These are phyloP conservation scores for Selene dorsalis DNA, from an alignment of 2,797 vertebrate genomes.

Conservation along the genomic window DNA sequence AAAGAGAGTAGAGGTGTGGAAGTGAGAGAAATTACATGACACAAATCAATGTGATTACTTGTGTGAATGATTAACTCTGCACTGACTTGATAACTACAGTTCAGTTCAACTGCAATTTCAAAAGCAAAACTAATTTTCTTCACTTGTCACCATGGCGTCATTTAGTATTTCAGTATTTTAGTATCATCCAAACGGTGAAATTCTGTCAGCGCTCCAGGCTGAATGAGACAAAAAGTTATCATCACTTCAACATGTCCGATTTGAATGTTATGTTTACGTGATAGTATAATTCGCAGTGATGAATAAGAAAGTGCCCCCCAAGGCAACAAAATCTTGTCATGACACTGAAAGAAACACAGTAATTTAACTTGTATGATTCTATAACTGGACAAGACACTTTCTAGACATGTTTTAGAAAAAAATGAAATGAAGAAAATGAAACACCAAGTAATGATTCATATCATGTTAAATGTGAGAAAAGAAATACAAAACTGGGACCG, in stretches of 20 bases:
- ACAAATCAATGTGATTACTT: background rate
- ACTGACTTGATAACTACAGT: background rate
- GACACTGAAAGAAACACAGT: background rate
- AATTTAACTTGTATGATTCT: background rate
- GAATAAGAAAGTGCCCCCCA: background rate
- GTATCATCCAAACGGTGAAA: background rate
- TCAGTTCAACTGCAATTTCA: background rate
- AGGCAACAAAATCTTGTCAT: background rate
- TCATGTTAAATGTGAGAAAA: no score
- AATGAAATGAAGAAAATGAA: no score
- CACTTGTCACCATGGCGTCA: background rate
- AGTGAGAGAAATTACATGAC: background rate
- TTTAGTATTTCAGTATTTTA: no score
- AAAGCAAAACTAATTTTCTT: background rate
- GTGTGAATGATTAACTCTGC: background rate
- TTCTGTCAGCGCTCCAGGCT: background rate
- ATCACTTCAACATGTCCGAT: background rate
- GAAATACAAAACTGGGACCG: no score
- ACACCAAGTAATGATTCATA: no score
- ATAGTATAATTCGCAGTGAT: background rate
- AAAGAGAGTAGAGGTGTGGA: conserved; percentile 26
- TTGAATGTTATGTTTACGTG: background rate
- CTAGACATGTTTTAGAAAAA: no score
- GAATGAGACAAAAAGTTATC: background rate
- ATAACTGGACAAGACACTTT: background rate